These are phyloP conservation scores for Diceros bicornis DNA, from an alignment of 2,797 vertebrate genomes.

Conservation along the genomic window DNA sequence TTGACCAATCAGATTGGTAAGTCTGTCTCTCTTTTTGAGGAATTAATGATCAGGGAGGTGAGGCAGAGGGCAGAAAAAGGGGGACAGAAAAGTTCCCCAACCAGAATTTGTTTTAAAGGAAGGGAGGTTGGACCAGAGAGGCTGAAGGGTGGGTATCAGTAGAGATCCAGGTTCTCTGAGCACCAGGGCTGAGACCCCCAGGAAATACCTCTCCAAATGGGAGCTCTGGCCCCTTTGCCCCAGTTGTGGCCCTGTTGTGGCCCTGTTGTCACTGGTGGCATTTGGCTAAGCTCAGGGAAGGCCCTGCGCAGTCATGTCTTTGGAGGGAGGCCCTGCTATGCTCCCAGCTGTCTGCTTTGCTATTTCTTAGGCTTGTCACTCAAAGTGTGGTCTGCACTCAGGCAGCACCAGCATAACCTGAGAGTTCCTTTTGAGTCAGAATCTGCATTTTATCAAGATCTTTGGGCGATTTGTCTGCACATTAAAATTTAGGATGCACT, in stretches of 20 bases:
- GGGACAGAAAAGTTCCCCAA: background rate
- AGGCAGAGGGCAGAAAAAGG: background rate
- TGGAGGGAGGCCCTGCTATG: background rate
- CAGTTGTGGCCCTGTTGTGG: background rate
- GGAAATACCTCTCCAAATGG: background rate
- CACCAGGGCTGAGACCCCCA: background rate
- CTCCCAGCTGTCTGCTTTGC: background rate
- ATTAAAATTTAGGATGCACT: background rate
- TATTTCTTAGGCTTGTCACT: background rate
- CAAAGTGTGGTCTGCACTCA: background rate
- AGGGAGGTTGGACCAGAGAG: background rate
- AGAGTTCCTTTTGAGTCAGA: background rate
- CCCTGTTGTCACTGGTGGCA: background rate
- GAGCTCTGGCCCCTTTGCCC: background rate
- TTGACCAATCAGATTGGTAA: background rate
- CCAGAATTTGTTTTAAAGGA: background rate
- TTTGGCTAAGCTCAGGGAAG: background rate
- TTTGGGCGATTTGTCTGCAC: background rate
- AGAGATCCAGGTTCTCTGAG: background rate
- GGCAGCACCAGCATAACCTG: background rate
- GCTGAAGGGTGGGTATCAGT: background rate
- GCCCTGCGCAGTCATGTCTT: background rate
- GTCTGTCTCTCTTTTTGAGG: background rate
- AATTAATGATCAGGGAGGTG: background rate
- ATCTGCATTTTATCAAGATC: background rate